Evolutionary conservation across 2,797 vertebrate species (phyloP), one percentile per base, ranked within the genome.

Genomic region (Pseudochaenichthys georgianus): DNA sequence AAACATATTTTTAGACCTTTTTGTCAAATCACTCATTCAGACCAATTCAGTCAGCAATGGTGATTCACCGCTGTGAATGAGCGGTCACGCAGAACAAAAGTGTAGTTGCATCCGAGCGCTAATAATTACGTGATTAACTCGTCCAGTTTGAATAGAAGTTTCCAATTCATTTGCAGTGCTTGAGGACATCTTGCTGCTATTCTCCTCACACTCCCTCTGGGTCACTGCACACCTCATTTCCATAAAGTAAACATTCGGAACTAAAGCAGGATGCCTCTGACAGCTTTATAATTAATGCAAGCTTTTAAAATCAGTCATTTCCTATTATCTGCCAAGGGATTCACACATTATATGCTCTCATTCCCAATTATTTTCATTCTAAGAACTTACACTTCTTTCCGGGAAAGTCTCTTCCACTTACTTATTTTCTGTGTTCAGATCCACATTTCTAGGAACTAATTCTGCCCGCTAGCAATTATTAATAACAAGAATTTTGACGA

Each of bases 401-500:
- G 59, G 47, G 58, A 79, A 83, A 75, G 53, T 76, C 62, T 85
- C 76, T 68, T 73, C 68, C 59, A 59, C 75, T 86, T 84, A 69
- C 10, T 64, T 73, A 50, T 82, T 80, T 72, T 76, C 73, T 63
- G 43, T 23, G 31, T 84, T 81, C 75, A 73, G 53, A 60, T 52
- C 50, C 43, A 54, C 60, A 64, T 17, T 72, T 73, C 59, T 13
- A 72, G 60, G 77, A 81, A 81, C 75, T 73, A 52, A 81, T 78
- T 81, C 78, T 51, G 58, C 66, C 70, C 69, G 71, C 77, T 75
- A 53, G 76, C 66, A 78, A 73, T 82, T 82, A 91, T 79, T 86
- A 84, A 75, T 70, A 78, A 72, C 41, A 73, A 60, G 70, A 82
- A 68, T 76, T 9, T 5, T 78, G 78, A 79, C 78, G 65, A 83